Conservation (phyloP, 2,797 vertebrate species). For the Myotis myotis region DNA sequence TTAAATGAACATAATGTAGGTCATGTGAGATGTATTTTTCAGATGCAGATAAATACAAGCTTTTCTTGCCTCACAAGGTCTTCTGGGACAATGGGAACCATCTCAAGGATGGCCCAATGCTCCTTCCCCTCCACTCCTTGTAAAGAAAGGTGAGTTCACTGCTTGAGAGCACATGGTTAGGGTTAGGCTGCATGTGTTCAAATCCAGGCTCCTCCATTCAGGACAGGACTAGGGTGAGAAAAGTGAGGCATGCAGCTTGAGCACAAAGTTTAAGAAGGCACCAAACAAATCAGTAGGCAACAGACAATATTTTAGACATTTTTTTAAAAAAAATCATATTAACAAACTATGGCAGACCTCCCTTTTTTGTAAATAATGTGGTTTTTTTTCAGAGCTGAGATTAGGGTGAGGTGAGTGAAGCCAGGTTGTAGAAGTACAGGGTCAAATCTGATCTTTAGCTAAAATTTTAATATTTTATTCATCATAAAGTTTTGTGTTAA, state of each 20-base stretch:
- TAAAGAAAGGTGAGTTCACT: background rate
- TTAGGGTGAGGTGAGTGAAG: background rate
- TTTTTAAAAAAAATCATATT: background rate
- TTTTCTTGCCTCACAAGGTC: background rate
- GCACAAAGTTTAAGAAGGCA: background rate
- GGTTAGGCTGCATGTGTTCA: background rate
- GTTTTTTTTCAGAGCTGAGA: background rate
- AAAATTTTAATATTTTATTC: background rate
- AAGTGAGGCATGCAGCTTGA: background rate
- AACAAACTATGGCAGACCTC: background rate
- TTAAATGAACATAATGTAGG: background rate
- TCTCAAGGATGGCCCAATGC: accelerated
- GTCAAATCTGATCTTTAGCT: background rate
- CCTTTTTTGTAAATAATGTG: background rate
- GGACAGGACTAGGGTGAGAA: too few relatives aligned
- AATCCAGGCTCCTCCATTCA: background rate
- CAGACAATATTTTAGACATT: background rate
- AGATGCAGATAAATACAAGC: background rate
- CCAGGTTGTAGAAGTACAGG: background rate
- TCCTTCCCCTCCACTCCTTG: background rate
- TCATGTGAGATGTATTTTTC: too few relatives aligned
- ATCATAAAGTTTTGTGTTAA: background rate
- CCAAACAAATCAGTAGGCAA: background rate
- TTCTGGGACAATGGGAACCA: background rate
- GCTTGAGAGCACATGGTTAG: background rate